Base-by-base conservation (phyloP, 2,888 invertebrate genomes). In the Sesia bembeciformis region DNA sequence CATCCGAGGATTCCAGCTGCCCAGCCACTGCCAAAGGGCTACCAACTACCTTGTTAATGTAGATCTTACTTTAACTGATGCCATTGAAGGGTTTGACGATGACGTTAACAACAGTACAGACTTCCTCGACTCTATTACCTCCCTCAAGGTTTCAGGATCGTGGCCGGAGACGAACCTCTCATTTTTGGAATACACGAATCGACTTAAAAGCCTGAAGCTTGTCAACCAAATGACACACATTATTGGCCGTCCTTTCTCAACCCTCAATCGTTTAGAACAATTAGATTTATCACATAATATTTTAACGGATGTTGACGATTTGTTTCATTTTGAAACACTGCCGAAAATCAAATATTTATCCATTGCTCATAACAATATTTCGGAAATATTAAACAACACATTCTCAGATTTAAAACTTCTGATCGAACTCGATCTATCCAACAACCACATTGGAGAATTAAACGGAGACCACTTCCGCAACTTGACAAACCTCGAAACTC, bases 211-310 rank as follows among this genome's bases (percentile, higher is more conserved):
- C 3, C 62, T 89, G 5, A 50, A 66, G n/a, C 63, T 87, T 0
- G 57, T 57, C 1, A 76, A 77, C 50, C 60, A 72, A 3, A 81
- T 88, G 3, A 59, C 76, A 59, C 57, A 50, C 4, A 76, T 87
- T 3, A 8, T 57, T 3, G 74, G 63, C 1, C 43, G 56, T 0
- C 83, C 87, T 0, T 86, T 89, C 49, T 71, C 59, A 41, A 60
- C 63, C 6, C 66, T 86, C 0, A 64, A 58, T n/a, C 66, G 63
- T 7, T 65, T 89, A 2, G 74, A 81, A 63, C 63, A 53, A 3
- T 55, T 88, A 0, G 76, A 84, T 63, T 59, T 89, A 5, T 82
- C 86, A 0, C 60, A 70, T 40, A 89, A 88, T 56, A 63, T 54
- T 23, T 60, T 89, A 7, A 59, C 59, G 0, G 64, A 77, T 5